phyloP scores from a whole-genome alignment of 2,888 invertebrate genomes.

The Poecilobothrus nobilitatus region DNA sequence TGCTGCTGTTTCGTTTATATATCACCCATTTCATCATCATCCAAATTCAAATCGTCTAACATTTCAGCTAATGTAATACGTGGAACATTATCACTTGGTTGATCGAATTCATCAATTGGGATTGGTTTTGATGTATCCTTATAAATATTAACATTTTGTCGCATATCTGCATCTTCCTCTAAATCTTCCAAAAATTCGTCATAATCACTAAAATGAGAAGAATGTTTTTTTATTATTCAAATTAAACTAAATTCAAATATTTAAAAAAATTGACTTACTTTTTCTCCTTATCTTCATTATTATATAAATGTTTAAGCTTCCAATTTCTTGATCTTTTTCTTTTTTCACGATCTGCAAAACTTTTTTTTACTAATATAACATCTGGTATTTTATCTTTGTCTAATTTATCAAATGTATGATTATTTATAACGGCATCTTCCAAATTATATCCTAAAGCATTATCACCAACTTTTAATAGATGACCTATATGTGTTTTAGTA shows the following conservation, averaged over 20 bases:
- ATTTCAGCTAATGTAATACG: slow-evolving; percentile 83
- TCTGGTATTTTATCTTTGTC: slow-evolving; percentile 65
- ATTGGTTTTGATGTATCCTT: slow-evolving; percentile 48
- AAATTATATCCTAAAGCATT: slow-evolving; percentile 87
- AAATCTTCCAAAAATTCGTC: slow-evolving; percentile 94
- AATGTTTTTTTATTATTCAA: background rate
- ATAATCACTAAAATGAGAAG: slow-evolving; percentile 62
- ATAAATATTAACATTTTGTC: slow-evolving; percentile 92
- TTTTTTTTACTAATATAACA: slow-evolving; percentile 90
- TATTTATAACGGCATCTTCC: slow-evolving; percentile 84
- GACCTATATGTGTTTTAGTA: slow-evolving; percentile 88
- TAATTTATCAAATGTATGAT: slow-evolving; percentile 78
- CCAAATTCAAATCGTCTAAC: slow-evolving; percentile 80
- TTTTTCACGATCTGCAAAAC: slow-evolving; percentile 63
- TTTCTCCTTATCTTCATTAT: slow-evolving; percentile 57
- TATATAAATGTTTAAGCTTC: slow-evolving; percentile 83
- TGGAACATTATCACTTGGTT: slow-evolving; percentile 59
- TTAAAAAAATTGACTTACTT: slow-evolving; percentile 42
- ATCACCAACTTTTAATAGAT: slow-evolving; percentile 86
- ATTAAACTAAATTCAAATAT: slow-evolving; percentile 11
- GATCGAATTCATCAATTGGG: slow-evolving; percentile 49
- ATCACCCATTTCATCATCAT: slow-evolving; percentile 67
- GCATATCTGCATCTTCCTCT: slow-evolving; percentile 84
- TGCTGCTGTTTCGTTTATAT: slow-evolving; percentile 7
- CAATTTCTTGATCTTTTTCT: slow-evolving; percentile 72